Evolutionary conservation across 2,888 invertebrate species (phyloP), one percentile per base, ranked within the genome.

Genomic region (Tenthredo livida): DNA sequence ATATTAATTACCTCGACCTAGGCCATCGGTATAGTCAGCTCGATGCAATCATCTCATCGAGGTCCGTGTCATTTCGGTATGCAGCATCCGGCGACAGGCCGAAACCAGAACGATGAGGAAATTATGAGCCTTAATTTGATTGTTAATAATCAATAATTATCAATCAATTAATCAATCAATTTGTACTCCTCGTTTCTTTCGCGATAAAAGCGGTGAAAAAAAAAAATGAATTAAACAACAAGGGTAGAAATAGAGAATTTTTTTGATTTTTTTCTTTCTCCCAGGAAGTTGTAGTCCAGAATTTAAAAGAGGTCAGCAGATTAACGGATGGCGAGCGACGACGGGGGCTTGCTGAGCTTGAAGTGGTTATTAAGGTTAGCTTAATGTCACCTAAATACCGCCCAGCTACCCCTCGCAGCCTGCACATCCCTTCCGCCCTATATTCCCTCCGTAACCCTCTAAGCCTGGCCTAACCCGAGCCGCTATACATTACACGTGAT

Each of bases 301-400:
- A 80, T 80, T 80, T 61, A n/a, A 58, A 80, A 80, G 80, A 61
- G 80, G 80, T 61, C 80, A 80, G 40, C 40, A 54, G 80, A 80
- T 80, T 80, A 80, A 61, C 80, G 80, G 40, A 80, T 61, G 37
- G 33, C 40, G 61, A 80, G 80, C 58, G 77, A 77, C 77, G 77
- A 77, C 37, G 80, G 80, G 61, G 80, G 37, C 12, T 33, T 17
- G 67, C 29, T 17, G 84, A 67, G 77, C 12, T 61, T 21, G 47
- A 80, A 78, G 78, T 72, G 70, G 70, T 85, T 85, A 85, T 83
- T 85, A 85, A 85, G 85, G 85, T 82, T 85, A 82, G 82, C 70
- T 85, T 85, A 85, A 85, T 85, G 85, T 85, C 85, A 85, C 54
- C 72, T 72, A 85, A 85, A 85, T 85, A 85, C 83, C 85, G 82